Evolutionary conservation across 1,140 invertebrate species (phyloP), one percentile per base, ranked within the genome.

Genomic region (Drusus annulatus): DNA sequence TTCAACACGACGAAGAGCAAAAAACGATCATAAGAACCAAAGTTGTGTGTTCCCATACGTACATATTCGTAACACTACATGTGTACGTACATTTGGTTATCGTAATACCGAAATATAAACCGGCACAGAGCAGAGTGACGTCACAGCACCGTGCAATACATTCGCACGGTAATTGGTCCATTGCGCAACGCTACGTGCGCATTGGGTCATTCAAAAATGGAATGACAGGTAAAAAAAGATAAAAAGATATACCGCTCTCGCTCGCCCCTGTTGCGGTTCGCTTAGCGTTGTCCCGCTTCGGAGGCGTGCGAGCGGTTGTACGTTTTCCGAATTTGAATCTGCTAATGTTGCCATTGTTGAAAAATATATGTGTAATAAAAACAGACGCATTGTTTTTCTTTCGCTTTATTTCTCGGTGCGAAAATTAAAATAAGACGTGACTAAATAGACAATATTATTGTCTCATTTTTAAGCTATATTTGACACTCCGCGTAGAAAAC

Each of bases 191-290:
- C 50, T 23, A 73, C 69, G 69, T 31, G 69, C 69, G 69, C 69
- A 74, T 56, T 74, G 69, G 69, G 23, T 51, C 69, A 74, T 74
- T 74, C 69, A 74, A 74, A 74, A 54, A 54, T 25, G 69, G 69
- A 74, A 74, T 74, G 69, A 56, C 69, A 74, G 69, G 69, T 74
- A 54, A 52, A 52, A 16, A 16, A 17, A 10, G 10, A 45, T 13
- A 13, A 45, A 45, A 45, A 45, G 1, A 13, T 10, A n/a, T 4
- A 19, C 8, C 50, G 51, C 21, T 74, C 51, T 25, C 69, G 21
- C 23, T 74, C 25, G 69, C 51, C 7, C 69, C 5, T n/a, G 10
- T 2, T n/a, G 13, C 52, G 50, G 8, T n/a, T 21, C 0, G 13
- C 51, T 15, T 52, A 16, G 50, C 52, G 69, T 16, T 25, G 50